Percentiles rank a stretch among this genome's conserved stretches.
Conservation (phyloP, 2,113 vertebrate species). For the Poeciliopsis prolifica region DNA sequence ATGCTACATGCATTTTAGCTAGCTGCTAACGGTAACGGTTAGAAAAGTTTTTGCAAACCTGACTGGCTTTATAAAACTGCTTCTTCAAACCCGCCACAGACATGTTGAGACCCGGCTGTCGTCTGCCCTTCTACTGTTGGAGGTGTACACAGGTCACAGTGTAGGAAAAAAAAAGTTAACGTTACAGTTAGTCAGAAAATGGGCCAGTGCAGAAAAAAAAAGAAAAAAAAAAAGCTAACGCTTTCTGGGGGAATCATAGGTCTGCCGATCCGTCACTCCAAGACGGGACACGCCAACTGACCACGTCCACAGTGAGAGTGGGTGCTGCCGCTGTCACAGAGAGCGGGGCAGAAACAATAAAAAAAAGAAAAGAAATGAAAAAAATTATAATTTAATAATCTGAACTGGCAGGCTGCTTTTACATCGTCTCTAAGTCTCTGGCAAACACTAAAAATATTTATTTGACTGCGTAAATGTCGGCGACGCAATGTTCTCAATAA, state of each 20-base stretch:
- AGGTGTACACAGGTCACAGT: constrained; percentile 22
- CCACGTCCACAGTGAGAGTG: constrained; percentile 70
- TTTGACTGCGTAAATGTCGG: constrained; percentile 5
- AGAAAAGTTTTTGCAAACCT: constrained; percentile 85
- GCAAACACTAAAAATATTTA: constrained; percentile 6
- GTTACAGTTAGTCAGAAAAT: constrained; percentile 36
- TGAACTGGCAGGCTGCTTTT: not conserved
- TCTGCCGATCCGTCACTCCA: constrained; percentile 57
- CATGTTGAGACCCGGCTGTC: constrained; percentile 80
- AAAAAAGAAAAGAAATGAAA: accelerated
- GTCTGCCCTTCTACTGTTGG: constrained; percentile 39
- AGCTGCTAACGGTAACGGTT: constrained; percentile 49
- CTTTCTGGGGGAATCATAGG: constrained; percentile 58
- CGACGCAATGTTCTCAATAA: not conserved
- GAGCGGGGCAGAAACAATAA: not conserved
- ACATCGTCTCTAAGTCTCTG: constrained; percentile 16
- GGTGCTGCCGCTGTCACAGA: constrained; percentile 38
- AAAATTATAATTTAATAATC: not conserved
- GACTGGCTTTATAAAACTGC: constrained; percentile 98
- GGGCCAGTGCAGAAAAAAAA: constrained; percentile 25
- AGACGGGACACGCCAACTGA: constrained; percentile 70
- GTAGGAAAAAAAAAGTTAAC: constrained; percentile 20
- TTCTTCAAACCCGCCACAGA: constrained; percentile 97
- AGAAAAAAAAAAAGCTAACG: not conserved
- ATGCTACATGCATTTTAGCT: constrained; percentile 66